A percentile compares a stretch with the other conserved stretches of the same genome.
phyloP scores from a whole-genome alignment of 1,140 invertebrate genomes.

The Prorops nasuta region DNA sequence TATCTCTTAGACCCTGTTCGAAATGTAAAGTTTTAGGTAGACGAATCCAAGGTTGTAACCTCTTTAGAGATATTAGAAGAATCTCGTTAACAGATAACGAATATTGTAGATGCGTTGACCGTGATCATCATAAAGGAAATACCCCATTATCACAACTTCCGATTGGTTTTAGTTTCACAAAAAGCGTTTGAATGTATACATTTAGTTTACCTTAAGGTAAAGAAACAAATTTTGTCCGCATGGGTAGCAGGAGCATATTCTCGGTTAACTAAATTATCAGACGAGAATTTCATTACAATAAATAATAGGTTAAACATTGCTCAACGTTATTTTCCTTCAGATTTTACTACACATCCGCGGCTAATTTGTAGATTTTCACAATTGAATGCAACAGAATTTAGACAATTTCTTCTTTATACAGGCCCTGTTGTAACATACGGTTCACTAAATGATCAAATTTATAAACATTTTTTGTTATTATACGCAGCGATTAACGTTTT shows the following conservation, averaged over 20 bases:
- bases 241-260: constrained; percentile 1
- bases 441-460: constrained; percentile 23
- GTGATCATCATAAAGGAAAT: too few species aligned
- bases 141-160: too few species aligned
- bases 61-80: too few species aligned
- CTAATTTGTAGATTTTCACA: constrained; percentile 27
- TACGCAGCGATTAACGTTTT: constrained; percentile 38
- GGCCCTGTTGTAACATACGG: constrained; percentile 36
- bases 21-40: too few species aligned
- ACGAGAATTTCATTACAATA: background rate
- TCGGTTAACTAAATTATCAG: constrained; percentile 1
- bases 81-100: too few species aligned
- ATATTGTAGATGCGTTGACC: too few species aligned
- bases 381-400: constrained; percentile 52
- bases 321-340: constrained; percentile 10
- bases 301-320: background rate
- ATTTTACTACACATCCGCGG: constrained; percentile 42
- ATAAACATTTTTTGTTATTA: constrained; percentile 44
- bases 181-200: constrained; percentile 20
- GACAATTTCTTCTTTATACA: constrained; percentile 46
- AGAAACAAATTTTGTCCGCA: constrained; percentile 9
- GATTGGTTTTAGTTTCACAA: too few species aligned
- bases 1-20: too few species aligned
- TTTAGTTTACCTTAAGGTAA: constrained; percentile 5
- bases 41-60: too few species aligned